Percentiles rank a stretch among this genome's conserved stretches.
Evolutionary conservation across 2,888 invertebrate genomes (phyloP).

Genomic region (Scrobipalpa atriplicella): DNA sequence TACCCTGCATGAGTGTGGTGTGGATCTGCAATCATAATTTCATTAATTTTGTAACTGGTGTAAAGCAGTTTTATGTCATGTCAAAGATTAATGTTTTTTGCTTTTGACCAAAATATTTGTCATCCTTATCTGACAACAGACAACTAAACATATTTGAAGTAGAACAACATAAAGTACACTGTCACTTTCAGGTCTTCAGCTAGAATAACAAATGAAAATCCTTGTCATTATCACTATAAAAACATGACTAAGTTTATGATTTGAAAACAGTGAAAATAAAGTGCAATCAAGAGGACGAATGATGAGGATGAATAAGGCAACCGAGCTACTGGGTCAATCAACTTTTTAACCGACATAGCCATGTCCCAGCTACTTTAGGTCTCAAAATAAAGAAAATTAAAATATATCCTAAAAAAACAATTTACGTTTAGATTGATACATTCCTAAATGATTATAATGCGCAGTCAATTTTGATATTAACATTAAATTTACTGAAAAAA

Average conservation of each 20-base stretch:
- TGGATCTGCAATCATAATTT: no score
- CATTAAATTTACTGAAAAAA: constrained; percentile 9
- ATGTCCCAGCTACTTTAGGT: constrained; percentile 11
- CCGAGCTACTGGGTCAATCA: constrained; percentile 8
- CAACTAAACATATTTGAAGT: neutral
- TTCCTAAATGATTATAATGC: constrained; percentile 1
- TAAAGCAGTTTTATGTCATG: no score
- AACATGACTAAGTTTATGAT: neutral
- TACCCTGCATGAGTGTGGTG: no score
- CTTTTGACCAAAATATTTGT: neutral
- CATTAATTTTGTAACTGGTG: no score
- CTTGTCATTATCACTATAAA: neutral
- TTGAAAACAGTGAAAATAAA: no score
- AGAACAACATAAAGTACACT: neutral
- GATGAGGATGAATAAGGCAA: no score
- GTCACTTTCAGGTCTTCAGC: constrained; percentile 9
- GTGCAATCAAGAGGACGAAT: neutral
- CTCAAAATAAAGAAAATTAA: constrained; percentile 4
- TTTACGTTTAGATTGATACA: constrained; percentile 11
- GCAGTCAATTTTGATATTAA: constrained; percentile 8
- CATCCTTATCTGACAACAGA: constrained; percentile 7
- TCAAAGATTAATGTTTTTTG: neutral
- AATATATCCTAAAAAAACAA: constrained; percentile 5
- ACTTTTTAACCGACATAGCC: constrained; percentile 12
- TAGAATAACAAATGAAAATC: constrained; percentile 9